phyloP scores from a whole-genome alignment of 2,113 vertebrate genomes.

The Ia io region DNA sequence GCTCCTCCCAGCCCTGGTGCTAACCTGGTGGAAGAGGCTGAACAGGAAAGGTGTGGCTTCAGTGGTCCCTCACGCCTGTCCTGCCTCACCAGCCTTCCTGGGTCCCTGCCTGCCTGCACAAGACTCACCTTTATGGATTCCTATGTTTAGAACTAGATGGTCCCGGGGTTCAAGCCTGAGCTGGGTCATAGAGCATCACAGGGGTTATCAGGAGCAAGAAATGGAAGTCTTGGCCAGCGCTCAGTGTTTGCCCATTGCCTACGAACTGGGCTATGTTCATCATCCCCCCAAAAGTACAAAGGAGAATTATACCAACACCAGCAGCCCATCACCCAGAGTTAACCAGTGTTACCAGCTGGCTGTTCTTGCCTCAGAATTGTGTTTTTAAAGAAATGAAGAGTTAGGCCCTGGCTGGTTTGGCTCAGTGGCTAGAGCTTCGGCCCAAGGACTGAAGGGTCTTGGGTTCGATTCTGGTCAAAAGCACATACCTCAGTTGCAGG shows the following conservation, averaged over 20 bases:
- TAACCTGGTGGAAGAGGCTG: neutral
- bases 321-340: neutral
- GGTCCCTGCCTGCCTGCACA: neutral
- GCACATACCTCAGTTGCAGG: too few relatives aligned
- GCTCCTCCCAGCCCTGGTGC: too few relatives aligned
- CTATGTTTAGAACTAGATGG: neutral
- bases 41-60: neutral
- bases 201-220: neutral
- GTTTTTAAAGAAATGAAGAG: neutral
- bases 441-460: too few relatives aligned
- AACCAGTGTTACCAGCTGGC: neutral
- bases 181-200: neutral
- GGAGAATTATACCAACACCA: neutral
- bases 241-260: neutral
- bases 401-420: neutral
- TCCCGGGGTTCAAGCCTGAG: neutral
- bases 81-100: neutral
- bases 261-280: neutral
- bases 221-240: neutral
- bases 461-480: too few relatives aligned
- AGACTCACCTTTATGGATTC: neutral
- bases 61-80: neutral
- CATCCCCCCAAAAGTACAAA: neutral
- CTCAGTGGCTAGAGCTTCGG: too few relatives aligned
- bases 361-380: neutral